Conservation (phyloP, 2,888 invertebrate genomes). For the Atrina japonica region DNA sequence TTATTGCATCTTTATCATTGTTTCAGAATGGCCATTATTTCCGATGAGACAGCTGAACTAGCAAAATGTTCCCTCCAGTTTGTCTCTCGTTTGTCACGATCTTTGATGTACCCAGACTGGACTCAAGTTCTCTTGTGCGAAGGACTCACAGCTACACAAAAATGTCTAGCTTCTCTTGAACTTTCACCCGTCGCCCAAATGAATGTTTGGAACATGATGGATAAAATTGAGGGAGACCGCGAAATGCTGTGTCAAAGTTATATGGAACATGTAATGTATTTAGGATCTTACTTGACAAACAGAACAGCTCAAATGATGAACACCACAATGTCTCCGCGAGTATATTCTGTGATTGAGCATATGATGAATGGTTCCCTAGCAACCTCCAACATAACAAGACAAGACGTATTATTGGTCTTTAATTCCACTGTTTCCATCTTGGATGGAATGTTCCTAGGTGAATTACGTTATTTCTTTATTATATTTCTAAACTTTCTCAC, state of each 20-base stretch:
- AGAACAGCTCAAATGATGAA: neutral
- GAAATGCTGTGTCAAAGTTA: conserved; percentile 16
- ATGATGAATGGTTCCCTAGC: conserved; percentile 4
- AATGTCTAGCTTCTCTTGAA: conserved; percentile 9
- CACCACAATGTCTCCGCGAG: conserved; percentile 2
- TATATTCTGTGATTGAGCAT: neutral
- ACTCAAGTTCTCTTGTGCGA: conserved; percentile 20
- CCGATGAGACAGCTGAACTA: conserved; percentile 22
- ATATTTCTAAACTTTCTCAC: too few species aligned
- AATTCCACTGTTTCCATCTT: too few species aligned
- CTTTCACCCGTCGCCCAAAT: conserved; percentile 19
- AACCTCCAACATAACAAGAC: too few species aligned
- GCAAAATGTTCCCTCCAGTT: conserved; percentile 21
- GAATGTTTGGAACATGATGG: conserved; percentile 3
- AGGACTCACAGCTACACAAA: neutral
- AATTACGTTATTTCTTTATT: neutral
- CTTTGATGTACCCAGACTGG: conserved; percentile 23
- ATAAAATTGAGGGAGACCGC: neutral
- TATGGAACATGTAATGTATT: conserved; percentile 8
- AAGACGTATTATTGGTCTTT: too few species aligned
- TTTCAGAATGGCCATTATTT: conserved; percentile 9
- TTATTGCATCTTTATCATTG: too few species aligned
- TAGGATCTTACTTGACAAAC: conserved; percentile 2
- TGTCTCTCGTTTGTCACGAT: neutral
- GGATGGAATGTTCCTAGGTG: neutral